Base-by-base conservation (phyloP, 2,113 vertebrate genomes). In the Rhizomys pruinosus region DNA sequence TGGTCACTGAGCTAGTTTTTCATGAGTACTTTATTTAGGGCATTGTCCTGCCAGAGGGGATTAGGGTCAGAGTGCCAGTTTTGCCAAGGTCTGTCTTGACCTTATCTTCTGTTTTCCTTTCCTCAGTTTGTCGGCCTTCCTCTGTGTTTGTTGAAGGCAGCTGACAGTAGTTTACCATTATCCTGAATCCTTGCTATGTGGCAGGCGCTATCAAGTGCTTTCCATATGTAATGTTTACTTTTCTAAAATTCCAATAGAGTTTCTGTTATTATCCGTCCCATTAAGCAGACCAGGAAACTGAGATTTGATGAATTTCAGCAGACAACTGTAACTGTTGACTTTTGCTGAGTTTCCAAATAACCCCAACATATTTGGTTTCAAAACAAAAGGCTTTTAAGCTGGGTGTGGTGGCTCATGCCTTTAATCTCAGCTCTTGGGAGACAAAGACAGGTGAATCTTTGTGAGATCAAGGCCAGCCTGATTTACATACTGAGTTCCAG, bases 71-170 rank as follows among this genome's bases (percentile, higher is more conserved):
- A 19, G 23, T 52, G 73, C 87, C 47, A 42, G 25, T 66, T 55
- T 39, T 73, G 23, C 12, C 74, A 63, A 32, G 80, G 69, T 93
- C 90, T 90, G 82, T 64, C 73, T 81, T 71, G 19, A 44, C 17
- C 25, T 96, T 73, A 72, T 85, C 61, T 96, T 92, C 12, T 80
- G 55, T 89, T 95, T 94, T 74, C 57, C 82, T 94, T 86, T 84
- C 66, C 76, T 89, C 88, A 71, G 57, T 82, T 78, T 87, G 68
- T 89, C 66, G 84, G 47, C 73, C 52, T 52, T 85, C n/a, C 42
- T 64, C 77, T 77, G 25, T 64, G 57, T 74, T 88, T 92, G 68
- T 73, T 78, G 2, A 13, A 71, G 42, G 73, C 93, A 87, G 87
- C 7, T 27, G 25, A 52, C 13, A 79, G 15, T 7, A 13, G 34